A percentile compares a stretch with the other conserved stretches of the same genome.
phyloP scores from a whole-genome alignment of 2,888 invertebrate genomes.

The Euplagia quadripunctaria region DNA sequence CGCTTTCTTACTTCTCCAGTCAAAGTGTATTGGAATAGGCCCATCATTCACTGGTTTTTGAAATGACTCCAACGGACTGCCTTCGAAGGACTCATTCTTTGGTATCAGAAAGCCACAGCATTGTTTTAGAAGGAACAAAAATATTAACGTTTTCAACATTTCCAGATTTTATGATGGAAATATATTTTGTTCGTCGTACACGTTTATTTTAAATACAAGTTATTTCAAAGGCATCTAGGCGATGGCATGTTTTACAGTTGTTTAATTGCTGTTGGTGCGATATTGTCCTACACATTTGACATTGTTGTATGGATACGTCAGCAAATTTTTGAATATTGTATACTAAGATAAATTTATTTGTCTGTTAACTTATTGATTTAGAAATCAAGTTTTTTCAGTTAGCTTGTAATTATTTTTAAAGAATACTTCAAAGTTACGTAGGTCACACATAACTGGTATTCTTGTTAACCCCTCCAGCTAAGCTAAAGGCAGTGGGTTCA shows the following conservation, averaged over 20 bases:
- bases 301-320: background rate
- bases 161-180: background rate
- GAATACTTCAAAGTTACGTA: no score
- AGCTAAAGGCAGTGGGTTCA: no score
- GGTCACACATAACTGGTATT: no score
- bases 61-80: background rate
- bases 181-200: background rate
- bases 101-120: background rate
- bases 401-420: no score
- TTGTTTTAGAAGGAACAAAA: constrained; percentile 1
- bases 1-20: constrained; percentile 59
- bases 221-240: background rate
- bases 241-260: background rate
- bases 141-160: background rate
- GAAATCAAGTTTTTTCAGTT: no score
- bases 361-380: background rate
- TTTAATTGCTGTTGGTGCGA: background rate
- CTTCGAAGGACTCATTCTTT: background rate
- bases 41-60: constrained; percentile 25
- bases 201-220: constrained; percentile 1
- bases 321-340: background rate
- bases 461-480: no score
- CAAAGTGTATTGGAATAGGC: constrained; percentile 46
- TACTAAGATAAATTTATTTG: background rate
- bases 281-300: background rate